Evolutionary conservation across 2,113 vertebrate species (phyloP), one percentile per base, ranked within the genome.

Genomic region (Chlamydotis undulata): DNA sequence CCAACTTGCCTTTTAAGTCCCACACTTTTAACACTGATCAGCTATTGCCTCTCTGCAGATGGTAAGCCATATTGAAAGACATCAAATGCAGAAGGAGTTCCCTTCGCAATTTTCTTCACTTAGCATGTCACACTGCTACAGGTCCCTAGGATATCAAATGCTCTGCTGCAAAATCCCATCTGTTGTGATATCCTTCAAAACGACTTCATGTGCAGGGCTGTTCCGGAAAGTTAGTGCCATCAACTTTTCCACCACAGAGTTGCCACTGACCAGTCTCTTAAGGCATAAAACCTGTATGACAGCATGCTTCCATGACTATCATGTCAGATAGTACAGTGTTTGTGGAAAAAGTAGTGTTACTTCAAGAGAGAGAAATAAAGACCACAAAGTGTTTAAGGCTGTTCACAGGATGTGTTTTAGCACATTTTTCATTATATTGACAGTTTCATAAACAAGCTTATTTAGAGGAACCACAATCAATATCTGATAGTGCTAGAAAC

Each of bases 151-250:
- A 70, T 2, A 0, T 13, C 35, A 64, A 79, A 35, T 18, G 49
- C 47, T 84, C 33, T 84, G 76, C 55, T 87, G 57, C 35, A 60
- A 82, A 91, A 87, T 76, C 65, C 39, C 57, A 82, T 10, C 17
- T 21, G 26, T 6, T 87, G 31, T 31, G 49, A 86, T 47, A 43
- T 4, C 47, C 29, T 79, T 64, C 25, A 50, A 19, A 70, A 33
- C 0, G 0, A 59, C 31, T 84, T 31, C 41, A 41, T 1, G 14
- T 6, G 49, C 43, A 19, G 23, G 14, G 52, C 39, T 53, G 31
- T 4, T 87, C 45, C 41, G 37, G 7, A 23, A 87, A 79, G 81
- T 47, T 25, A 87, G 39, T 22, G 41, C 6, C 55, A 65, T 47
- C 39, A 59, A 63, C 52, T 94, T 70, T 49, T 77, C 87, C 47